Evolutionary conservation across 2,797 vertebrate species (phyloP), one percentile per base, ranked within the genome.

Genomic region (Anguilla megastoma): DNA sequence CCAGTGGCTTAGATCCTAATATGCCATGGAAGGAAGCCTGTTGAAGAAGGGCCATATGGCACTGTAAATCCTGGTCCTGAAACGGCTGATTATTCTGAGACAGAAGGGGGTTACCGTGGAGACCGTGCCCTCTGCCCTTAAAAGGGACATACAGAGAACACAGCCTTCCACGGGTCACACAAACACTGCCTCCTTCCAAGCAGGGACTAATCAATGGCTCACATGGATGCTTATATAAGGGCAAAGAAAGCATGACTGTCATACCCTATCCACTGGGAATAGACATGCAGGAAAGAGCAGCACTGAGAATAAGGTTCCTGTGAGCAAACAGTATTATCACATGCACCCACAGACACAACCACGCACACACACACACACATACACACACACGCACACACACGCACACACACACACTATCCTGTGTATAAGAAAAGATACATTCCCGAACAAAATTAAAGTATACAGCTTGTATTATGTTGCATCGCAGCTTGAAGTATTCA

Each of bases 21-120:
- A 6, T 48, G 79, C 79, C 45, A 82, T 50, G 79, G 79, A 82
- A n/a, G 45, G 79, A 82, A 79, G 74, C 58, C 63, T 80, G 50
- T 60, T 88, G 85, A 88, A 85, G 79, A 87, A 48, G 71, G 27
- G 60, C 91, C 91, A 92, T 92, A 91, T 92, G 90, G 87, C 83
- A 89, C 84, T 45, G 48, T 74, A 80, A 80, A 45, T 56, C 66
- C 84, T 87, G 66, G 60, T 89, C 86, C 87, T 74, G 48, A 84
- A 27, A 85, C 82, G 84, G 84, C 87, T 86, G 86, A 86, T 91
- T 84, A 88, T 87, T 89, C 76, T 79, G 60, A 82, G n/a, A 86
- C 63, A 89, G 74, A 88, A 83, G 84, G 60, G 33, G 88, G 87
- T 90, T 87, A 87, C 69, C 36, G 30, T 27, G 33, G 79, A 69